A percentile compares a stretch with the other conserved stretches of the same genome.
phyloP scores from a whole-genome alignment of 2,797 vertebrate genomes.

The Acipenser oxyrinchus region DNA sequence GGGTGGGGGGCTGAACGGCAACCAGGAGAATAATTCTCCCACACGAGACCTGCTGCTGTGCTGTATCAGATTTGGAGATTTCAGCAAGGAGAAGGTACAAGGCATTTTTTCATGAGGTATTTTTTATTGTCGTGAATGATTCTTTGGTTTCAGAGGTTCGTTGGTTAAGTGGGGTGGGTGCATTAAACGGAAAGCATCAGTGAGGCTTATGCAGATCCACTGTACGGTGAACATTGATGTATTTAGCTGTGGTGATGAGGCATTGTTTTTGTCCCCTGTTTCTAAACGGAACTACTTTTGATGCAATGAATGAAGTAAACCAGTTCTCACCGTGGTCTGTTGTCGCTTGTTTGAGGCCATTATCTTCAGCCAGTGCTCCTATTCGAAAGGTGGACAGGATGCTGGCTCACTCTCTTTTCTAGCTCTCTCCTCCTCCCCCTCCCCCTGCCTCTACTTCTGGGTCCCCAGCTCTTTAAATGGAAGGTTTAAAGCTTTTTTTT shows the following conservation, averaged over 20 bases:
- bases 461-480: conserved; percentile 27
- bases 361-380: conserved; percentile 36
- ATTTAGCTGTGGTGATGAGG: conserved; percentile 46
- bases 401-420: conserved; percentile 38
- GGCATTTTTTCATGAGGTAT: conserved; percentile 28
- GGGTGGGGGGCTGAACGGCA: conserved; percentile 30
- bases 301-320: conserved; percentile 30
- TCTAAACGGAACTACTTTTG: conserved; percentile 23
- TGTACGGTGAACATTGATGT: conserved; percentile 56
- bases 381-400: conserved; percentile 40
- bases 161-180: conserved; percentile 22
- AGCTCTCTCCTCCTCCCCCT: conserved; percentile 25
- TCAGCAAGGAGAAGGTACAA: conserved; percentile 9
- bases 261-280: conserved; percentile 24
- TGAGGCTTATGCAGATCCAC: conserved; percentile 37
- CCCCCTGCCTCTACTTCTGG: conserved; percentile 25
- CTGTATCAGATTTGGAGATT: conserved; percentile 11
- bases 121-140: neutral
- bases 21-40: conserved; percentile 20
- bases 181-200: conserved; percentile 42
- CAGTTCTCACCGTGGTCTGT: conserved; percentile 39
- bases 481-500: neutral
- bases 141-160: conserved; percentile 28
- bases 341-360: conserved; percentile 54
- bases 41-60: neutral